A percentile compares a stretch with the other conserved stretches of the same genome.
These are phyloP conservation scores for Thalpophila matura DNA, from an alignment of 2,888 invertebrate species.

Conservation along the genomic window DNA sequence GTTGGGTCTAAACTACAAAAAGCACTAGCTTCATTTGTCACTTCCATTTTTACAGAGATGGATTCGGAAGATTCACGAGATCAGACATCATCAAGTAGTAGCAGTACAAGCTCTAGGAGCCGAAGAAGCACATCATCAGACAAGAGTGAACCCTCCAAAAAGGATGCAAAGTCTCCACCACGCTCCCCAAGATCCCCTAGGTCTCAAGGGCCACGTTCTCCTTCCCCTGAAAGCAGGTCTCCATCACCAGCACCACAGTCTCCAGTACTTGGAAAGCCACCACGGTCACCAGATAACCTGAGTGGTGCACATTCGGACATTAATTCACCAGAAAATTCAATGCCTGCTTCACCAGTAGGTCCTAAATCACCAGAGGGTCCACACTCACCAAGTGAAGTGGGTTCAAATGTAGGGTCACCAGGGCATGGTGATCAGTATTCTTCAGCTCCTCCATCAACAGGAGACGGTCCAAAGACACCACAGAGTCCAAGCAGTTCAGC, in stretches of 20 bases:
- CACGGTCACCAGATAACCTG: constrained; percentile 81
- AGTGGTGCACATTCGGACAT: constrained; percentile 86
- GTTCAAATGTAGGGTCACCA: constrained; percentile 76
- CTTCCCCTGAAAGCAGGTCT: constrained; percentile 76
- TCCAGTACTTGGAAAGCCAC: constrained; percentile 66
- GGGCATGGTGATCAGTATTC: constrained; percentile 76
- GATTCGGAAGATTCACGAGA: constrained; percentile 92
- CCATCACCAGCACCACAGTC: constrained; percentile 76
- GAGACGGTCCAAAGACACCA: constrained; percentile 84
- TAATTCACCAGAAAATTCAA: constrained; percentile 87
- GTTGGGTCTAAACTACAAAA: constrained; percentile 58
- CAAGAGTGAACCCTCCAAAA: constrained; percentile 81
- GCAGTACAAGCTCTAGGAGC: constrained; percentile 87
- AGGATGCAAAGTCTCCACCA: constrained; percentile 80
- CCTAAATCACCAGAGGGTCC: constrained; percentile 87
- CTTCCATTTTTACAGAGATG: constrained; percentile 86
- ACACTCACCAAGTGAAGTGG: constrained; percentile 82
- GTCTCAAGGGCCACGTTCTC: constrained; percentile 75
- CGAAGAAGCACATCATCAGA: constrained; percentile 84
- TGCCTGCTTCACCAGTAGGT: constrained; percentile 79
- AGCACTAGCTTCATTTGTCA: constrained; percentile 62
- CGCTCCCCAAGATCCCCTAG: constrained; percentile 65
- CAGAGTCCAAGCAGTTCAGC: constrained; percentile 78
- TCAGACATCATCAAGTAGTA: constrained; percentile 87
- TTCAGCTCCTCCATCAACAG: constrained; percentile 71